Conservation (phyloP, 2,888 invertebrate species). For the Andrena chrysosceles region DNA sequence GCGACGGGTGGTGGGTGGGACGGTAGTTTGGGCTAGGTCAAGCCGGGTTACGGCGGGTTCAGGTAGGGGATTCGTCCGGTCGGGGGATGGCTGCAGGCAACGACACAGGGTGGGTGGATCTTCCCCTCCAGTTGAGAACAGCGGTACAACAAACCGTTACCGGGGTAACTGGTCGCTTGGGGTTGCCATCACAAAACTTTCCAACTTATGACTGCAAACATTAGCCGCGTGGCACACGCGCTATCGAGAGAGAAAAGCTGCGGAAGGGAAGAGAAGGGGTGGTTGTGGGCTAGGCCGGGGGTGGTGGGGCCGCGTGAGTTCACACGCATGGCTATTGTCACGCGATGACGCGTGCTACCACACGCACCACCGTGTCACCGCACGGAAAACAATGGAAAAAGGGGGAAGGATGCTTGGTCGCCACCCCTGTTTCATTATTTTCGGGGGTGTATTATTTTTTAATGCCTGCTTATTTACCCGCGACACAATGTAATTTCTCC, state of each 20-base stretch:
- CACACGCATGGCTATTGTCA: conserved; percentile 58
- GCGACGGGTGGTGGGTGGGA: not conserved
- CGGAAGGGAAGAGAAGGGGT: not conserved
- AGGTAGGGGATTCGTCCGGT: conserved; percentile 33
- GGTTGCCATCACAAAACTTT: conserved; percentile 84
- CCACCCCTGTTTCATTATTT: conserved; percentile 33
- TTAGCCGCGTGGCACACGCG: conserved; percentile 69
- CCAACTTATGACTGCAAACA: conserved; percentile 79
- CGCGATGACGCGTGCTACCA: conserved; percentile 59
- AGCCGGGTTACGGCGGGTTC: conserved; percentile 59
- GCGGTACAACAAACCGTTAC: conserved; percentile 84
- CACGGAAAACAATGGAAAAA: conserved; percentile 60
- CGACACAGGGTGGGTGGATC: conserved; percentile 50
- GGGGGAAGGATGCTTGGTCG: conserved; percentile 8
- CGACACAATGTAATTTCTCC: conserved; percentile 5
- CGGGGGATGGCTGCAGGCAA: conserved; percentile 13
- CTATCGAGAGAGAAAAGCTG: conserved; percentile 35
- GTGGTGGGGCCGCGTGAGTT: conserved; percentile 36
- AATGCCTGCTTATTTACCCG: conserved; percentile 2
- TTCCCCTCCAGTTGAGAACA: conserved; percentile 65
- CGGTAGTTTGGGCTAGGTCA: conserved; percentile 71
- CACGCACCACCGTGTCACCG: conserved; percentile 62
- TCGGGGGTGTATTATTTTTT: conserved; percentile 31
- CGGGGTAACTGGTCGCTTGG: conserved; percentile 77
- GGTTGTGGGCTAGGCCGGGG: not conserved